Percentiles rank a stretch among this genome's conserved stretches.
phyloP scores from a whole-genome alignment of 2,888 invertebrate genomes.

The Brachyptera putata region DNA sequence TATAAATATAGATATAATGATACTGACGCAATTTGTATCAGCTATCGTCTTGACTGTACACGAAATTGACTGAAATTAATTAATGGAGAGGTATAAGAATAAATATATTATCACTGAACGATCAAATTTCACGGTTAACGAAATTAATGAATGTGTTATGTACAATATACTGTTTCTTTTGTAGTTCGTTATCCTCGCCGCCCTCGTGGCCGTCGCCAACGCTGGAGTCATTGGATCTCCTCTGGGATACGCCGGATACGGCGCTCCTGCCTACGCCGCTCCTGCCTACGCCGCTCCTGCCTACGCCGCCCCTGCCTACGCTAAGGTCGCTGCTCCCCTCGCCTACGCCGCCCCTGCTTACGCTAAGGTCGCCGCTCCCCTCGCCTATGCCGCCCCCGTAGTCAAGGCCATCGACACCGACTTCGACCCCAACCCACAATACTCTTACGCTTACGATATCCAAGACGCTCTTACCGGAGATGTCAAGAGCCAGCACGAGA shows the following conservation, averaged over 20 bases:
- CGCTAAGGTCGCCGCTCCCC: too few species aligned
- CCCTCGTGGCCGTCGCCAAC: conserved; percentile 25
- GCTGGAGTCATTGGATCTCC: conserved; percentile 34
- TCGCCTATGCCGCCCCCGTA: too few species aligned
- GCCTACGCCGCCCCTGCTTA: conserved; percentile 16
- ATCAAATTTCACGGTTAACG: too few species aligned
- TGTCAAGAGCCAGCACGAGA: conserved; percentile 21
- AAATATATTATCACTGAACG: too few species aligned
- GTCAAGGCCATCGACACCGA: conserved; percentile 20
- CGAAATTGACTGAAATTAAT: too few species aligned
- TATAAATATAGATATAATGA: too few species aligned
- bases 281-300: conserved; percentile 30
- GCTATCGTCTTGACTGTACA: too few species aligned
- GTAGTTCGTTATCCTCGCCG: conserved; percentile 16
- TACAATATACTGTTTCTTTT: background rate
- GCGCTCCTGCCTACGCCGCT: conserved; percentile 25
- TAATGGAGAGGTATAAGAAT: too few species aligned
- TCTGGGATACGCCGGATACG: conserved; percentile 32
- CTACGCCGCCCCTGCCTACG: conserved; percentile 29
- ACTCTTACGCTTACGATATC: conserved; percentile 14
- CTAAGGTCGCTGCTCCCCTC: conserved; percentile 16
- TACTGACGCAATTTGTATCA: too few species aligned
- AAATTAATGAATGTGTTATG: too few species aligned
- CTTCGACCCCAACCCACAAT: conserved; percentile 12
- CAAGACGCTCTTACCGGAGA: conserved; percentile 22